A percentile compares a stretch with the other conserved stretches of the same genome.
These are phyloP conservation scores for Aratinga solstitialis DNA, from an alignment of 2,797 vertebrate genomes.

Conservation along the genomic window DNA sequence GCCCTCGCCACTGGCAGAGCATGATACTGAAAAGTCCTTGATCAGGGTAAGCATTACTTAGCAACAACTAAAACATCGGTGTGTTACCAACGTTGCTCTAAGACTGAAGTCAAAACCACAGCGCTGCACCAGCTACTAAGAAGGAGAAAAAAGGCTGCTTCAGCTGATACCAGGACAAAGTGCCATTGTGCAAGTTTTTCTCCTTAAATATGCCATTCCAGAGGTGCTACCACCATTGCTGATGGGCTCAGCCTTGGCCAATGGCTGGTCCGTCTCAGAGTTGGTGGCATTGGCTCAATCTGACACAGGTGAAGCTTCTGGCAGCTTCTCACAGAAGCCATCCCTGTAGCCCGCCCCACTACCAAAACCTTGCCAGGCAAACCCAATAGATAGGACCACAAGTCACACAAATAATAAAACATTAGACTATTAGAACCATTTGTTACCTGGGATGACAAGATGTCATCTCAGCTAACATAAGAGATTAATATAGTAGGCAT, in stretches of 20 bases:
- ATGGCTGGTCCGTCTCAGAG: rapidly evolving
- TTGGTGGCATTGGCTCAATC: background rate
- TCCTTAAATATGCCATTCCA: background rate
- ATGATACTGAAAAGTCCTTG: background rate
- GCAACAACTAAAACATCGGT: background rate
- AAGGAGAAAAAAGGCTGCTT: background rate
- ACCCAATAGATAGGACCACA: background rate
- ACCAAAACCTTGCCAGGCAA: background rate
- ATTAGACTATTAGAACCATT: background rate
- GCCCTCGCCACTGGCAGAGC: background rate
- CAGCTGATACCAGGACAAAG: background rate
- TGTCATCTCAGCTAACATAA: background rate
- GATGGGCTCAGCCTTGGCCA: background rate
- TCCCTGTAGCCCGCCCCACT: background rate
- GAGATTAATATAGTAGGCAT: background rate
- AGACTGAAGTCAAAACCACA: background rate
- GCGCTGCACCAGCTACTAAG: background rate
- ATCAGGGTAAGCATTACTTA: background rate
- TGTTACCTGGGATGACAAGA: background rate
- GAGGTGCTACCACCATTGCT: rapidly evolving
- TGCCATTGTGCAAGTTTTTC: background rate
- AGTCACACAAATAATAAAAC: background rate
- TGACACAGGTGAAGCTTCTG: background rate
- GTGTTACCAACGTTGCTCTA: background rate
- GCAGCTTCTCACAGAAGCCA: background rate